Conservation (phyloP, 2,113 vertebrate species). For the Megaceryle maxima region DNA sequence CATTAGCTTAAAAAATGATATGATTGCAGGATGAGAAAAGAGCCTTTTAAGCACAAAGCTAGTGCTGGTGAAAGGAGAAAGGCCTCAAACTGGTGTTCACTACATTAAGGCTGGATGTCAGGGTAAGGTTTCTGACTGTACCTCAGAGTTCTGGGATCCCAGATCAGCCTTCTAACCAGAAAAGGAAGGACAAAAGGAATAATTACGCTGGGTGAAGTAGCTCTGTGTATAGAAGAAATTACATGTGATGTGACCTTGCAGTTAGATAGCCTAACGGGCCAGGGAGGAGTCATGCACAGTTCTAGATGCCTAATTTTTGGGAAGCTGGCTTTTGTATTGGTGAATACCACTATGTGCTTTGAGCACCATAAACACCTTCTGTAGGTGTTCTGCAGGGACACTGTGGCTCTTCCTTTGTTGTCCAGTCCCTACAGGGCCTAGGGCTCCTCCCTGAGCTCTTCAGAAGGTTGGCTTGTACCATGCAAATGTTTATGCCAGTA, state of each 20-base stretch:
- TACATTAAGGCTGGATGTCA: not conserved
- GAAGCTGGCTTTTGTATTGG: not conserved
- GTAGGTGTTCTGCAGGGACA: not conserved
- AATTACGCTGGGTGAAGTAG: not conserved
- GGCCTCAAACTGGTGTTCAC: not conserved
- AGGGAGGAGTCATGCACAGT: not conserved
- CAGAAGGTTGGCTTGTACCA: not conserved
- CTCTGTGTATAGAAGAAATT: not conserved
- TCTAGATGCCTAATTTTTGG: not conserved
- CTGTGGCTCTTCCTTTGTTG: not conserved
- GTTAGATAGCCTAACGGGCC: accelerated
- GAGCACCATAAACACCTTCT: not conserved
- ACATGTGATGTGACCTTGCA: not conserved
- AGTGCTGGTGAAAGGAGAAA: not conserved
- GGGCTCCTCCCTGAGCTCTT: not conserved
- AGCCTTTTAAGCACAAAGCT: not conserved
- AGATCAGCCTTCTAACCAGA: not conserved
- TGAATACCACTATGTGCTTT: not conserved
- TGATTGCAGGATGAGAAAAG: not conserved
- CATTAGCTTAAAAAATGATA: not conserved
- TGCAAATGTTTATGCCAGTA: not conserved
- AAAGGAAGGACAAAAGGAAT: not conserved
- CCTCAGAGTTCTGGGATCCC: not conserved
- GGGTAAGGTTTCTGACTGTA: not conserved
- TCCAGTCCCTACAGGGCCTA: too few species aligned